phyloP scores from a whole-genome alignment of 2,113 vertebrate genomes.

The Corvus moneduloides region DNA sequence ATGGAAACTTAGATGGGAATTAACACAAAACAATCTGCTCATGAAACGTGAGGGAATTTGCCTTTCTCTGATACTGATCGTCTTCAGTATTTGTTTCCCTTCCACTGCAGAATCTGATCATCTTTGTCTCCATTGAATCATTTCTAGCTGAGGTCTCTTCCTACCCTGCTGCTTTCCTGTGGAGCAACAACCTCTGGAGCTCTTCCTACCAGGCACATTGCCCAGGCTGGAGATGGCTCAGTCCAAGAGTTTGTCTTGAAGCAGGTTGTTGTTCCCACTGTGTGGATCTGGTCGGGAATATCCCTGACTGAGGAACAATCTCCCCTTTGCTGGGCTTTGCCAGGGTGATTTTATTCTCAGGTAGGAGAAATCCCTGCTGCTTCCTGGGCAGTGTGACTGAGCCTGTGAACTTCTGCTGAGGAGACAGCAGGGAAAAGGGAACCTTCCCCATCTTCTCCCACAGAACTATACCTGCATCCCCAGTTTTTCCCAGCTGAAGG shows the following conservation, averaged over 20 bases:
- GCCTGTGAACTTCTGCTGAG: neutral
- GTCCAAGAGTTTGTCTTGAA: neutral
- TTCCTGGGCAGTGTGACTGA: neutral
- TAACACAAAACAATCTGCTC: neutral
- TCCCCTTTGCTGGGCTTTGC: neutral
- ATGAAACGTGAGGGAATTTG: neutral
- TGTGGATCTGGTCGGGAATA: neutral
- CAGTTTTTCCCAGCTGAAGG: neutral
- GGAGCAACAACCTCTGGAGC: neutral
- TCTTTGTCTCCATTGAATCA: neutral
- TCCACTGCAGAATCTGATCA: neutral
- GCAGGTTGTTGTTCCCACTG: neutral
- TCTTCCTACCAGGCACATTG: neutral
- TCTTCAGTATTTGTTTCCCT: neutral
- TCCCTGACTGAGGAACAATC: neutral
- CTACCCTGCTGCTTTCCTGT: neutral
- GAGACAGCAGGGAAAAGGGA: neutral
- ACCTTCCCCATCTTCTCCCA: neutral
- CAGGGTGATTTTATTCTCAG: neutral
- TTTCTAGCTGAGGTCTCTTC: neutral
- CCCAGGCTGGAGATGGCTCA: neutral
- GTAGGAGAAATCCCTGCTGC: neutral
- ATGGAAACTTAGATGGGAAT: neutral
- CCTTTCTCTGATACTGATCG: neutral
- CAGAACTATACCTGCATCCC: neutral